Conservation (phyloP, 1,140 invertebrate species). For the Temnothorax nylanderi region DNA sequence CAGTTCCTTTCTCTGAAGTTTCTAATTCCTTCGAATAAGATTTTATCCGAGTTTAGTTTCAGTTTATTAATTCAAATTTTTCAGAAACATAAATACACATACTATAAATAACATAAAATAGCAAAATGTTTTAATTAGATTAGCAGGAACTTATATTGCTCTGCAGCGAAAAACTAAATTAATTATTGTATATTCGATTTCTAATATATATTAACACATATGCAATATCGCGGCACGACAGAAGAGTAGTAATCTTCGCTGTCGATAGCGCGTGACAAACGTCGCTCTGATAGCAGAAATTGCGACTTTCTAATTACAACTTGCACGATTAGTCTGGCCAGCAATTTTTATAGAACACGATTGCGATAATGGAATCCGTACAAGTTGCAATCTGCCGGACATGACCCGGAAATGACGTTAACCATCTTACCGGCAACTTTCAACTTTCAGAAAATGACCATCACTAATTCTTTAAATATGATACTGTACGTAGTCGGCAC, state of each 20-base stretch:
- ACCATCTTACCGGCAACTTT: background rate
- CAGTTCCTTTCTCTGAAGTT: background rate
- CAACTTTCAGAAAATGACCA: conserved; percentile 25
- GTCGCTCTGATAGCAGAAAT: conserved; percentile 1
- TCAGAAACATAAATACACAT: background rate
- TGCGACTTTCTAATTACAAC: conserved; percentile 49
- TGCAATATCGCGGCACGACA: background rate
- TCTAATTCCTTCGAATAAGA: background rate
- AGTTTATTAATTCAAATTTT: background rate
- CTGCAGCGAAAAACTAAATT: background rate
- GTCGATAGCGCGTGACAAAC: conserved; percentile 43
- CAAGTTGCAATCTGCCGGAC: conserved; percentile 2
- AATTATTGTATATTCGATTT: conserved; percentile 2
- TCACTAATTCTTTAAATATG: background rate
- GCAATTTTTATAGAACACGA: conserved; percentile 28
- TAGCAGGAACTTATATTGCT: background rate
- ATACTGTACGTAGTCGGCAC: background rate
- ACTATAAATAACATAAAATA: background rate
- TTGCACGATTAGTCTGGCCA: conserved; percentile 18
- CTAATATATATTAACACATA: conserved; percentile 24
- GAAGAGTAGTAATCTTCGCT: conserved; percentile 6
- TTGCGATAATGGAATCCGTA: conserved; percentile 39
- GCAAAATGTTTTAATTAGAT: conserved; percentile 17
- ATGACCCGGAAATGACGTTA: conserved; percentile 35
- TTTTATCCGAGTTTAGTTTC: background rate